phyloP scores from a whole-genome alignment of 2,888 invertebrate genomes.

The Thalpophila matura region DNA sequence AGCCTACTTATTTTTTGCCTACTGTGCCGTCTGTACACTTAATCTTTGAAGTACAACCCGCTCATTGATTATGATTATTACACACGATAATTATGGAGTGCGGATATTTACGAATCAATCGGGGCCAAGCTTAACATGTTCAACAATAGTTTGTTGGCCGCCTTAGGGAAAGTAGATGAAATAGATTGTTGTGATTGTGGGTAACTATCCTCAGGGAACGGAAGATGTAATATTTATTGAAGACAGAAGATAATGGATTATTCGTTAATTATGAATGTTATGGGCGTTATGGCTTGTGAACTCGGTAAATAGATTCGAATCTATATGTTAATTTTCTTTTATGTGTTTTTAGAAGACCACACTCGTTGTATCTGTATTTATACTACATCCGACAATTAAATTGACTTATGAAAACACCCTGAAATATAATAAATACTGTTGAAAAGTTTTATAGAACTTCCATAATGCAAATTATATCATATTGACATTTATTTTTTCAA shows the following conservation, averaged over 20 bases:
- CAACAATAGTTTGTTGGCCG: slow-evolving; percentile 52
- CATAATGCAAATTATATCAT: neutral
- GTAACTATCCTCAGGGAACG: slow-evolving; percentile 45
- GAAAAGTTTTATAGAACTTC: neutral
- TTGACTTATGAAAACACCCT: too few relatives aligned
- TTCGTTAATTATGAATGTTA: slow-evolving; percentile 33
- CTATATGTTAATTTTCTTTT: slow-evolving; percentile 25
- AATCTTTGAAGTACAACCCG: slow-evolving; percentile 49
- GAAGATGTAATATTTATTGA: slow-evolving; percentile 41
- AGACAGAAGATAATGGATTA: slow-evolving; percentile 33
- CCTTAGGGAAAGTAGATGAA: slow-evolving; percentile 45
- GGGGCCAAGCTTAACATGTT: slow-evolving; percentile 40
- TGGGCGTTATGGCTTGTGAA: slow-evolving; percentile 32
- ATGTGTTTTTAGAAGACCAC: slow-evolving; percentile 42
- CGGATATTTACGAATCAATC: slow-evolving; percentile 59
- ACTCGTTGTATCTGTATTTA: slow-evolving; percentile 9
- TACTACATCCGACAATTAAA: neutral
- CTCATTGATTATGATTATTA: slow-evolving; percentile 57
- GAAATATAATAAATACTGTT: neutral
- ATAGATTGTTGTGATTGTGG: slow-evolving; percentile 33
- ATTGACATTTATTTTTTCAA: too few relatives aligned
- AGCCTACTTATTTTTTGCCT: slow-evolving; percentile 45
- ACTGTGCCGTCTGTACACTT: slow-evolving; percentile 36
- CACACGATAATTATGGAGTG: slow-evolving; percentile 59
- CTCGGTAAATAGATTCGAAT: slow-evolving; percentile 42